Evolutionary conservation across 2,888 invertebrate genomes (phyloP).

Genomic region (Argynnis bischoffii): DNA sequence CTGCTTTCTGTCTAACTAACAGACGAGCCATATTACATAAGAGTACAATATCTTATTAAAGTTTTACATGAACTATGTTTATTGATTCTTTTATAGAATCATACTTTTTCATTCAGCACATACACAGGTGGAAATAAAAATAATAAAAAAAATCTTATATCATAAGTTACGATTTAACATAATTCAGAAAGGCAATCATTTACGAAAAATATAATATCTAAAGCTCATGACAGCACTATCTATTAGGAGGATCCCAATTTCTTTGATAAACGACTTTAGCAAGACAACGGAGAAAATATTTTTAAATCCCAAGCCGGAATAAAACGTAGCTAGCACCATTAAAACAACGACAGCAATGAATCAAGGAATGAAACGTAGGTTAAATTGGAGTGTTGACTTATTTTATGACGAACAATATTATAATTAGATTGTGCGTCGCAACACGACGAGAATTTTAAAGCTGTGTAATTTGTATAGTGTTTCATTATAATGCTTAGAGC

Average conservation of each 20-base stretch:
- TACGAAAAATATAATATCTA: conserved; percentile 38
- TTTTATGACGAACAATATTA: conserved; percentile 49
- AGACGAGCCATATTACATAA: no score
- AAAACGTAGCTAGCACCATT: conserved; percentile 56
- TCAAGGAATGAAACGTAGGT: conserved; percentile 61
- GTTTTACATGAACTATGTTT: no score
- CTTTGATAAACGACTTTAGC: conserved; percentile 60
- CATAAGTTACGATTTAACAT: conserved; percentile 7
- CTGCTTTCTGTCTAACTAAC: no score
- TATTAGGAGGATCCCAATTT: conserved; percentile 59
- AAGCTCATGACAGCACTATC: conserved; percentile 49
- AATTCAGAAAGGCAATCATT: conserved; percentile 19
- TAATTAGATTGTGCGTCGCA: conserved; percentile 11
- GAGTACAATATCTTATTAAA: no score
- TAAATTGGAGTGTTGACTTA: conserved; percentile 57
- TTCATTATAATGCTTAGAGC: not conserved
- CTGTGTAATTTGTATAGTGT: conserved; percentile 1
- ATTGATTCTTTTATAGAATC: no score
- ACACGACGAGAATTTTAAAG: not conserved
- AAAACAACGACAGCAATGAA: conserved; percentile 64
- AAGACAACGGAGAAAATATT: conserved; percentile 61
- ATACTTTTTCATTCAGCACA: no score
- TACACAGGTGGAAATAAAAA: not conserved
- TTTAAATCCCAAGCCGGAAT: conserved; percentile 53
- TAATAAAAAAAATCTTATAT: not conserved